A percentile compares a stretch with the other conserved stretches of the same genome.
Evolutionary conservation across 2,888 invertebrate genomes (phyloP).

Genomic region (Dichetophora obliterata): DNA sequence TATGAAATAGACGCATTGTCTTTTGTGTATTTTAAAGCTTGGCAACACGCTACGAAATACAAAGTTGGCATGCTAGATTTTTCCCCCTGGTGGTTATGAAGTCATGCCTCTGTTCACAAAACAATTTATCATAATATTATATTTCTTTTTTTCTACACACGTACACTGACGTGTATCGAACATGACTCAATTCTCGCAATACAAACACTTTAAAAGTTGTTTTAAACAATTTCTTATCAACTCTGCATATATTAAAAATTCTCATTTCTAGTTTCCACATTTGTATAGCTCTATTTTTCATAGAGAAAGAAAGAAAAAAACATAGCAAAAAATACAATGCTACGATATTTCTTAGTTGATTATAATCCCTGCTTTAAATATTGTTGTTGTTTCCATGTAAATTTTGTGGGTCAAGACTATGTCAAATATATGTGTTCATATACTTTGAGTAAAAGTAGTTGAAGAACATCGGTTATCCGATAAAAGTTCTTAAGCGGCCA

Average conservation of each 20-base stretch:
- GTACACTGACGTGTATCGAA: background rate
- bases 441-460: too few species aligned
- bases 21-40: background rate
- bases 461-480: too few species aligned
- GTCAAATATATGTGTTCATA: too few species aligned
- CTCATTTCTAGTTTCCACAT: background rate
- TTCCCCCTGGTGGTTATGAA: background rate
- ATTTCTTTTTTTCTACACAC: background rate
- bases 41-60: background rate
- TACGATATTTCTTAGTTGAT: background rate
- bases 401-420: conserved; percentile 6
- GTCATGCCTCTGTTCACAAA: background rate
- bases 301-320: too few species aligned
- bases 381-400: conserved; percentile 1
- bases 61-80: background rate
- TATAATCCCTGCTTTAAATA: background rate
- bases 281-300: too few species aligned
- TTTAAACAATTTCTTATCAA: background rate
- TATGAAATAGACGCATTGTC: too few species aligned
- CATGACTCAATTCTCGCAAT: conserved; percentile 13
- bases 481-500: too few species aligned
- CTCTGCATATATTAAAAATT: conserved; percentile 6
- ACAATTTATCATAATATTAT: background rate
- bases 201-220: background rate
- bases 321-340: background rate